Base-by-base conservation (phyloP, 2,888 invertebrate genomes). In the Leptinotarsa peninsularis region DNA sequence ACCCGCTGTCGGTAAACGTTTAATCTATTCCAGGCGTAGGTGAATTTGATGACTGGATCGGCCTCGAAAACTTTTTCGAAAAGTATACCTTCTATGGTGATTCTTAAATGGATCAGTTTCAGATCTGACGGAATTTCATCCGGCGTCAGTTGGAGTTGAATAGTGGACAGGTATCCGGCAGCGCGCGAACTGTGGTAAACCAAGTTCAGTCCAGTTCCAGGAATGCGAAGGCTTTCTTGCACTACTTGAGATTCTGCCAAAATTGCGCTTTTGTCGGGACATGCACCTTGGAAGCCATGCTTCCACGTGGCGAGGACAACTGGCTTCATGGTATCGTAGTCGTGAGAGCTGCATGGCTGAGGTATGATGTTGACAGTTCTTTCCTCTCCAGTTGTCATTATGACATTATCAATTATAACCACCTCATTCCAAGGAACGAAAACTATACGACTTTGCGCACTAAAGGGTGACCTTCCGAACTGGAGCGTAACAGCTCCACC, bases 391-490 rank as follows among this genome's bases (percentile, higher is more conserved):
- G 94, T 93, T 93, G 96, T 95, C 78, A 94, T 91, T 54, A 97
- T 93, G 66, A 94, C 93, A 85, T 97, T 95, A 84, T 97, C 97
- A 82, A 97, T 96, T 81, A 97, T 97, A 71, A 99, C 96, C 81
- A 99, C 97, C 92, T 97, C 96, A 89, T 99, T 99, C 97, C 98
- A 98, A 14, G 98, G 98, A 43, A 98, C 96, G 87, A 94, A 96
- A 23, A 96, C 94, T 76, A 97, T 96, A 85, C 95, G 93, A 66
- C 93, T 94, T 82, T 96, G 95, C 1, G 96, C 94, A 79, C 95
- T 93, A 89, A 97, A 97, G 1, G 97, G 97, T 60, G 96, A 94
- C 76, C 97, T 91, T 75, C 98, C 97, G 86, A 99, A 98, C 87
- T 97, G 96, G 70, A 99, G 89, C 0, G 96, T 97, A 3, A 99